Evolutionary conservation across 2,113 vertebrate species (phyloP), one percentile per base, ranked within the genome.

Genomic region (Salvelinus namaycush): DNA sequence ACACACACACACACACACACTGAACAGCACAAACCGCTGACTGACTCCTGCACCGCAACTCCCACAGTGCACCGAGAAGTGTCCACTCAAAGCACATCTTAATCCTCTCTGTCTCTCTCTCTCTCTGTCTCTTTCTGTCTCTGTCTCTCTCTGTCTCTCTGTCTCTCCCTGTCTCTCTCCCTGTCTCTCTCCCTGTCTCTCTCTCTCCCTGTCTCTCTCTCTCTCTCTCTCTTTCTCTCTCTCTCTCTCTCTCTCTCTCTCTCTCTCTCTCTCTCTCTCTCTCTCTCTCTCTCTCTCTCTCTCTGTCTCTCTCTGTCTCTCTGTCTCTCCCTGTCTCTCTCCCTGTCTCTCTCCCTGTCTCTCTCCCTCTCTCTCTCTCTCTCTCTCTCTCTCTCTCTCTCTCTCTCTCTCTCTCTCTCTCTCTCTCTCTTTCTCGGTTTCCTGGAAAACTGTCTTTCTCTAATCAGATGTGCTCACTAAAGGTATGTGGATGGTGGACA

Each of bases 381-480:
- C 26, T 27, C 1, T 12, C 12, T 66, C 1, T 24, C 22, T 5
- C 26, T 4, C 1, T n/a, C 12, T 13, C 7, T 27, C 14, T 16
- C 12, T 12, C 9, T 66, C n/a, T 66, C 13, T 26, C 26, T 29
- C 64, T 66, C 8, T 76, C 68, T 51, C 4, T 31, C 22, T 29
- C 3, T 11, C 14, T 64, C 72, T 44, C 57, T 24, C 27, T 44
- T 14, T 31, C 22, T 73, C 73, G 81, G 74, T 77, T 79, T 76
- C 83, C 59, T 81, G 67, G 77, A 59, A 83, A 39, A 27, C 60
- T 65, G 48, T 73, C 22, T 49, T 14, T 68, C 76, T 87, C 85
- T 89, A 74, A 73, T 86, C 68, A 85, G 64, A 83, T 89, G 83
- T 78, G 76, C 79, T 83, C 88, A 76, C 80, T 68, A 34, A 87